Percentiles rank a stretch among this genome's conserved stretches.
phyloP scores from a whole-genome alignment of 2,113 vertebrate species.

The Saccopteryx bilineata region DNA sequence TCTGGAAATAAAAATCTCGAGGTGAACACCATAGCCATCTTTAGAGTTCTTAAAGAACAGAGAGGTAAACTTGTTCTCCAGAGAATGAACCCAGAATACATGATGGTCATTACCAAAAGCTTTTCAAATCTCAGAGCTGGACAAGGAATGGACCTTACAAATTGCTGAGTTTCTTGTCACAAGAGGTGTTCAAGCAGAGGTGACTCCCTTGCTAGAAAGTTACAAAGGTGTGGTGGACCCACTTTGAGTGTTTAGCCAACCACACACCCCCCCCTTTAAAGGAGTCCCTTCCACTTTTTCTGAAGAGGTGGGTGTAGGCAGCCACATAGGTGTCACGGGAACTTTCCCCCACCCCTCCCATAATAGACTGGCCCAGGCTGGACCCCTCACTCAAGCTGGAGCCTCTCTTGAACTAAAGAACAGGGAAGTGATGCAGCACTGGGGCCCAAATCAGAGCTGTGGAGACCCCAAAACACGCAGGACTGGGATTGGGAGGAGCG shows the following conservation, averaged over 20 bases:
- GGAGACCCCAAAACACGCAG: neutral
- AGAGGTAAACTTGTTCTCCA: neutral
- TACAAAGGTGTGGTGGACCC: neutral
- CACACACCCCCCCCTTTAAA: neutral
- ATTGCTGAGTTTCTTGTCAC: neutral
- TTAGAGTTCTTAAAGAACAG: neutral
- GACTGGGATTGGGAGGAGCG: neutral
- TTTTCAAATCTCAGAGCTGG: neutral
- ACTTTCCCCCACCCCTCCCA: neutral
- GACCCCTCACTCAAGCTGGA: neutral
- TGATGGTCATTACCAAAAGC: neutral
- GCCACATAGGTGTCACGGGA: neutral
- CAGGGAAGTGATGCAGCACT: neutral
- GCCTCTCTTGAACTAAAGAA: neutral
- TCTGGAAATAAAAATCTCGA: neutral
- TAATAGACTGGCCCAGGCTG: neutral
- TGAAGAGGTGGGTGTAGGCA: neutral
- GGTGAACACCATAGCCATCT: neutral
- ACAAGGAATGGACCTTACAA: neutral
- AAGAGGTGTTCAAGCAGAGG: neutral
- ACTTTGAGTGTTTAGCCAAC: neutral
- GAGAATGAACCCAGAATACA: constrained; percentile 3
- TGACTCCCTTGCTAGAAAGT: neutral
- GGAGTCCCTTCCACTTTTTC: neutral
- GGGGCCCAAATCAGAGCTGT: neutral